Evolutionary conservation across 2,888 invertebrate species (phyloP), one percentile per base, ranked within the genome.

Genomic region (Drosophila neotestacea): DNA sequence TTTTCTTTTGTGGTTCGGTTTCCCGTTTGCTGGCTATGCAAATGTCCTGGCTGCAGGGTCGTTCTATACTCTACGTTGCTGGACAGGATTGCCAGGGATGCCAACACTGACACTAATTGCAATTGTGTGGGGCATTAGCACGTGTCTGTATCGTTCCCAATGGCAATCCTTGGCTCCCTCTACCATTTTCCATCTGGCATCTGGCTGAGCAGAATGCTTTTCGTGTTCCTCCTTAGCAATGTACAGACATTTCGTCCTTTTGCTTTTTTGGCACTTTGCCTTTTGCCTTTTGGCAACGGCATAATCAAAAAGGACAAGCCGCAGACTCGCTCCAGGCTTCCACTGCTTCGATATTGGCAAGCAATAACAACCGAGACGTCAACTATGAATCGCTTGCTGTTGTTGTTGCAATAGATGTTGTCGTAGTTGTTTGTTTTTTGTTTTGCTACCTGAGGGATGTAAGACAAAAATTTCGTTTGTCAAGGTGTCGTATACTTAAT

Each of bases 41-140:
- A 84, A 87, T 83, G 74, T 66, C 50, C 77, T 56, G 71, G 42
- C 47, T 58, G 38, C 55, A 51, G 55, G 41, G 28, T 30, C n/a
- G 39, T 6, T 11, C 11, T 22, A 62, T 59, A 44, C 44, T 44
- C 44, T 39, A 52, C 63, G 56, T 64, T 65, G 59, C 59, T 55
- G 59, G 61, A 60, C 56, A 50, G 51, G 42, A 58, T 62, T 55
- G 55, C 56, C 56, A 46, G 42, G 71, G 22, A 66, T 70, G 73
- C 52, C 70, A 65, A 38, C 88, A 83, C 80, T 88, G 88, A 84
- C 84, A 84, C 84, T 88, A 88, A 84, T 88, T 84, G 84, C 84
- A 84, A 85, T 88, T 88, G 88, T 84, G 73, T 84, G 88, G 77
- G 70, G 80, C 88, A 88, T 85, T 85, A 85, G 83, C 72, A 79